Evolutionary conservation across 2,113 vertebrate species (phyloP), one percentile per base, ranked within the genome.

Genomic region (Prionailurus bengalensis): DNA sequence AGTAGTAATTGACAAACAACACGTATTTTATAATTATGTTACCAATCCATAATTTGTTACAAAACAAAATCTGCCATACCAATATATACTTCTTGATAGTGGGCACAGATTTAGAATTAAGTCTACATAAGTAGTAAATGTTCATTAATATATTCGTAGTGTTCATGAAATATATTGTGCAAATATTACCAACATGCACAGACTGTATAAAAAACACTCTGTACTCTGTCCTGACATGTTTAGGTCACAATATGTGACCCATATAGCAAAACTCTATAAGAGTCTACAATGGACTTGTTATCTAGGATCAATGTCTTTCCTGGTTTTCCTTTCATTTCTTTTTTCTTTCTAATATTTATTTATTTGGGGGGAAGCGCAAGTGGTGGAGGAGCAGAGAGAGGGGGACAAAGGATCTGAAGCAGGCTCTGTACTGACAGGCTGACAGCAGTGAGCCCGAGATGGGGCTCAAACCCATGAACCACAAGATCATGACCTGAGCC

Each of bases 81-180:
- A 74, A 96, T 16, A 86, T 68, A 90, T 25, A 82, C 29, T 80
- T 65, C 53, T 14, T 86, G n/a, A 73, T 53, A 95, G 31, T 79
- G 89, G 78, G 82, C 73, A 96, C 0, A 45, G 33, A 96, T 55
- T 87, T 86, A 87, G 39, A 97, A 90, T 76, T 80, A 78, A 95
- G 53, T 83, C 42, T 70, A 51, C 51, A 85, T 55, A 90, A 94
- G 91, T 5, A 96, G 29, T 31, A 87, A 45, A 53, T 91, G 58
- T 78, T 80, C 42, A 91, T 65, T 84, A 80, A 45, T 45, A 45
- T 45, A 45, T 45, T 45, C 45, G 8, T 9, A 45, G 45, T 45
- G 45, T 45, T 45, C 45, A 45, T 45, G 39, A 31, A 92, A 70
- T 71, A 74, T 42, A 53, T 19, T 95, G 4, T 53, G 5, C 17